Evolutionary conservation across 2,113 vertebrate genomes (phyloP).

Genomic region (Tonatia bakeri): DNA sequence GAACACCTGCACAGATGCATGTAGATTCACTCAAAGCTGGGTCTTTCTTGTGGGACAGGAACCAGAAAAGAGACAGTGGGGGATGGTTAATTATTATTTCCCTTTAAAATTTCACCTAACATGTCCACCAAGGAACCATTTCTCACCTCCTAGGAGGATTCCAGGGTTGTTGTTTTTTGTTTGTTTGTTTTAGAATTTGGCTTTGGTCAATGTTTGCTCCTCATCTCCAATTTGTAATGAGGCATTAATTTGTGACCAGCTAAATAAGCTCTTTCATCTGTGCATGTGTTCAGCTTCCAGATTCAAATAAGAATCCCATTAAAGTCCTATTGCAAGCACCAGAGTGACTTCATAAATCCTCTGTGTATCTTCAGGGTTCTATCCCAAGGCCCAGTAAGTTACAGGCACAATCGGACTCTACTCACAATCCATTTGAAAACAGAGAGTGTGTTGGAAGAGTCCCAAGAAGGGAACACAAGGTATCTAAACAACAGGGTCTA

Average conservation of each 20-base stretch:
- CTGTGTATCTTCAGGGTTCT: too few relatives aligned
- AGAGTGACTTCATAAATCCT: too few relatives aligned
- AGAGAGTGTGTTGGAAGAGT: background rate
- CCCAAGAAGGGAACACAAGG: background rate
- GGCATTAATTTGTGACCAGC: background rate
- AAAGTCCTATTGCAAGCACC: too few relatives aligned
- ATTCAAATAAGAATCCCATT: too few relatives aligned
- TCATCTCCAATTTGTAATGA: background rate
- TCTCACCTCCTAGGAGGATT: background rate
- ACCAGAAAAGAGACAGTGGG: background rate
- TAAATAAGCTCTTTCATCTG: background rate
- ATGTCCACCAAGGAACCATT: background rate
- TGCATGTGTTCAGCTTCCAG: background rate
- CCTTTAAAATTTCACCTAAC: background rate
- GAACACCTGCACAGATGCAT: background rate
- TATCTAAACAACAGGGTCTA: too few relatives aligned
- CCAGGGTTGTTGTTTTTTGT: background rate
- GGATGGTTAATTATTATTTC: background rate
- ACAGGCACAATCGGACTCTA: too few relatives aligned
- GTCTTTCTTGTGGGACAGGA: background rate
- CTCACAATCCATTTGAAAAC: too few relatives aligned
- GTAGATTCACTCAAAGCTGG: background rate
- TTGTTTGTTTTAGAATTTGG: background rate
- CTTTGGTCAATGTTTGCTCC: background rate
- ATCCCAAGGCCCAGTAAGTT: too few relatives aligned